phyloP scores from a whole-genome alignment of 2,113 vertebrate species.

The Hippocampus zosterae region DNA sequence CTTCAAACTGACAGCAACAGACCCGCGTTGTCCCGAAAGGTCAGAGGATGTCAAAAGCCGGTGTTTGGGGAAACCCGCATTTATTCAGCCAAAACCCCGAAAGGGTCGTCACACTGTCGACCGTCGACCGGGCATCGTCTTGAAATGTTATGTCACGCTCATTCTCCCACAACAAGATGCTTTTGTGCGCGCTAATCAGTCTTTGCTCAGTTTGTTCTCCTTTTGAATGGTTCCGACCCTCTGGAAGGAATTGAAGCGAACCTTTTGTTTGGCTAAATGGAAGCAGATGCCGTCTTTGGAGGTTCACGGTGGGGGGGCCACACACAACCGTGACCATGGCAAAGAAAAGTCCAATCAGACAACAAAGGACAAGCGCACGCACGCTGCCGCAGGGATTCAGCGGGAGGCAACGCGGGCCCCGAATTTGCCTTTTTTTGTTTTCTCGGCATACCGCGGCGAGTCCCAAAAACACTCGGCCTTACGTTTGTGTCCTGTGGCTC shows the following conservation, averaged over 20 bases:
- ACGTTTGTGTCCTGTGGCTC: not conserved
- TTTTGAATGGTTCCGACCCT: constrained; percentile 2
- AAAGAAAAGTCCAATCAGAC: constrained; percentile 17
- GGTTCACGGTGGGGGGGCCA: constrained; percentile 4
- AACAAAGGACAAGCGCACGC: constrained; percentile 21
- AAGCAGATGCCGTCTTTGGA: constrained; percentile 38
- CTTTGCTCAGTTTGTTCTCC: not conserved
- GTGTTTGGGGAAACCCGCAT: no score
- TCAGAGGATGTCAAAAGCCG: no score
- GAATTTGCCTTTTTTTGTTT: constrained; percentile 20
- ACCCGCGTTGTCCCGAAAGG: no score
- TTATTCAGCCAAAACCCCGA: not conserved
- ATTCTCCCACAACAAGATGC: not conserved
- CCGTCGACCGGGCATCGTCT: not conserved
- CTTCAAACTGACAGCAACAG: no score
- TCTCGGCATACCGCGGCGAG: constrained; percentile 52
- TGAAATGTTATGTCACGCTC: not conserved
- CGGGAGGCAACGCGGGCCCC: constrained; percentile 13
- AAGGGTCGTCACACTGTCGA: not conserved
- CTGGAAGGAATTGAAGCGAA: constrained; percentile 17
- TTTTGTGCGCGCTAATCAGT: not conserved
- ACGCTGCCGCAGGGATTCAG: constrained; percentile 30
- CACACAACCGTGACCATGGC: not conserved
- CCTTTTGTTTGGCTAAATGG: constrained; percentile 28
- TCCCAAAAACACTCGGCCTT: constrained; percentile 34